Evolutionary conservation across 2,797 vertebrate species (phyloP).

Genomic region (Onychomys arenicola): DNA sequence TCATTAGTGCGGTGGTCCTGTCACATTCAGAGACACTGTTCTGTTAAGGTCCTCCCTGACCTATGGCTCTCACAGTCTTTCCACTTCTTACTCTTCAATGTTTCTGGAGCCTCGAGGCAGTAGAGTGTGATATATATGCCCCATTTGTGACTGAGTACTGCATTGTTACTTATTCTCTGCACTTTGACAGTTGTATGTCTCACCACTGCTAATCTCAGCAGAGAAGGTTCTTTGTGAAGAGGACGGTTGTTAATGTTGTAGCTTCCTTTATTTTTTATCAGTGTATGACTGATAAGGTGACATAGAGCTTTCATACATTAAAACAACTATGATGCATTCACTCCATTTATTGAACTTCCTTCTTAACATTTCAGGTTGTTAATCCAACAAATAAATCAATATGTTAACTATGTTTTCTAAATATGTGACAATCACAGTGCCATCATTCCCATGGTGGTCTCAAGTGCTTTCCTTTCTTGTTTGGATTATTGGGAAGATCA

Average conservation of each 20-base stretch:
- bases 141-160: neutral
- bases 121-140: too few relatives aligned
- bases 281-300: neutral
- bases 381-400: neutral
- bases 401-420: neutral
- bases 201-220: neutral
- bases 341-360: neutral
- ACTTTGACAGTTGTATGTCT: neutral
- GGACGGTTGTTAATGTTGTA: neutral
- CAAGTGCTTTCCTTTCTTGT: neutral
- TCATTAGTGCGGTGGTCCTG: neutral
- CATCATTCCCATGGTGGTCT: neutral
- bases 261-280: neutral
- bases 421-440: neutral
- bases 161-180: neutral
- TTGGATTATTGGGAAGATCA: neutral
- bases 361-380: neutral
- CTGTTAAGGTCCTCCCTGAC: neutral
- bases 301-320: neutral
- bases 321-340: neutral
- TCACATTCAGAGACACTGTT: neutral
- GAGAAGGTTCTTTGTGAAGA: neutral
- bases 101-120: neutral
- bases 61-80: neutral
- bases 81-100: neutral